Base-by-base conservation (phyloP, 2,888 invertebrate genomes). In the Lasioglossum malachurum region DNA sequence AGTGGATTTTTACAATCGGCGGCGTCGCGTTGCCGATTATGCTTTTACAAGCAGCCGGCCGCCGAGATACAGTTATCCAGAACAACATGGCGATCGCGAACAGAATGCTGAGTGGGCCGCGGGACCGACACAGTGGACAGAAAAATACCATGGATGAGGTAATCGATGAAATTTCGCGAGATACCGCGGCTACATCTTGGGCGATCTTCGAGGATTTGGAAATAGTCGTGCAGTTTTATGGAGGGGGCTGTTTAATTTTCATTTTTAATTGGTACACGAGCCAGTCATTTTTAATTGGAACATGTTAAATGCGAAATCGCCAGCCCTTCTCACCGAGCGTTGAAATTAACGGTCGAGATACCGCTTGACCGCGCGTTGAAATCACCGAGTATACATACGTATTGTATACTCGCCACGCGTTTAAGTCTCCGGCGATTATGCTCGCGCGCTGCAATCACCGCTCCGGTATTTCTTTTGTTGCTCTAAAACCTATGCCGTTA, bases 161-260 rank as follows among this genome's bases (percentile, higher is more conserved):
- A 83, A 83, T 72, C 31, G 49, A n/a, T n/a, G 35, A 19, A 60
- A 76, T 71, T 57, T 83, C 60, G 19, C 8, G 81, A 23, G 23
- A 8, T 31, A n/a, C 19, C 69, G 49, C 38, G 38, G 14, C 19
- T 12, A 38, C 35, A 27, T 71, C 64, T 19, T 7, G 38, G 7
- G 19, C 10, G 31, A 14, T 23, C 49, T 4, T 77, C 19, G 69
- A 49, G 2, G 27, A 73, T 73, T 46, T 73, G 46, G 49, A 73
- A 73, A 73, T 73, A 31, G 16, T 31, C 7, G 14, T 46, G 0
- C 19, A 14, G 12, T 38, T 69, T 69, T 23, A 35, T 69, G 7
- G n/a, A 12, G 4, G 38, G n/a, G 27, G 60, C 60, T 27, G 60
- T 60, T 31, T 27, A 27, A 27, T 27, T 60, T 27, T 60, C 27